Percentiles rank a stretch among this genome's conserved stretches.
Conservation (phyloP, 1,140 invertebrate species). For the Drosophila subobscura region DNA sequence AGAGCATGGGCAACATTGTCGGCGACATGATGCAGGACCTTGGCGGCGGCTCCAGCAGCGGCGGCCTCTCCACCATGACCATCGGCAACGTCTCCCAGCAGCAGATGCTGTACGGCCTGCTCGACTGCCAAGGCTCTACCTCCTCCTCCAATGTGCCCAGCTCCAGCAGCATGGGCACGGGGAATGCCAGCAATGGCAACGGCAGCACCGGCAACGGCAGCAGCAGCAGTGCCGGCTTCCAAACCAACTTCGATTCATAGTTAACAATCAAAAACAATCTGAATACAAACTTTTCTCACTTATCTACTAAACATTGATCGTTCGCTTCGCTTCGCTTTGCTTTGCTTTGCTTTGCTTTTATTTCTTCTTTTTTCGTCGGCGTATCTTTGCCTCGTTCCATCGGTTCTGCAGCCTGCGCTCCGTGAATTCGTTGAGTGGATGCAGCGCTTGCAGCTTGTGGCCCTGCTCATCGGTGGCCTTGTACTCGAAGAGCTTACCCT, state of each 20-base stretch:
- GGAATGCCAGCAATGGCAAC: constrained; percentile 3
- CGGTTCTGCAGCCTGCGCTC: constrained; percentile 41
- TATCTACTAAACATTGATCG: too few species aligned
- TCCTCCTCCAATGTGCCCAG: constrained; percentile 40
- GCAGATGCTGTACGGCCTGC: constrained; percentile 58
- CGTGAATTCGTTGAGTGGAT: constrained; percentile 56
- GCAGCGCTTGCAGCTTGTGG: constrained; percentile 26
- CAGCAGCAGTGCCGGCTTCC: constrained; percentile 25
- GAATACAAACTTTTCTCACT: neutral
- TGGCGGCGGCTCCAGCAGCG: constrained; percentile 62
- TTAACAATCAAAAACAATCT: constrained; percentile 6
- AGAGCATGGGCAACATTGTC: constrained; percentile 54
- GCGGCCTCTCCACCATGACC: constrained; percentile 37
- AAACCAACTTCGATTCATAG: constrained; percentile 41
- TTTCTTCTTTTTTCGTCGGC: constrained; percentile 33
- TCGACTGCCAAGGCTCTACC: constrained; percentile 49
- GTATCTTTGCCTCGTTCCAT: constrained; percentile 56
- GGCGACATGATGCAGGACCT: constrained; percentile 67
- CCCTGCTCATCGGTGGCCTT: constrained; percentile 24
- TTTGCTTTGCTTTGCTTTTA: neutral
- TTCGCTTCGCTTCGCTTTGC: too few species aligned
- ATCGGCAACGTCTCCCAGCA: constrained; percentile 18
- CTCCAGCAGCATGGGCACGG: constrained; percentile 8
- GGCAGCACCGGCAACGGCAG: constrained; percentile 27
- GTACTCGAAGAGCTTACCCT: constrained; percentile 46